phyloP scores from a whole-genome alignment of 1,140 invertebrate species.

The Paraescarpia echinospica region DNA sequence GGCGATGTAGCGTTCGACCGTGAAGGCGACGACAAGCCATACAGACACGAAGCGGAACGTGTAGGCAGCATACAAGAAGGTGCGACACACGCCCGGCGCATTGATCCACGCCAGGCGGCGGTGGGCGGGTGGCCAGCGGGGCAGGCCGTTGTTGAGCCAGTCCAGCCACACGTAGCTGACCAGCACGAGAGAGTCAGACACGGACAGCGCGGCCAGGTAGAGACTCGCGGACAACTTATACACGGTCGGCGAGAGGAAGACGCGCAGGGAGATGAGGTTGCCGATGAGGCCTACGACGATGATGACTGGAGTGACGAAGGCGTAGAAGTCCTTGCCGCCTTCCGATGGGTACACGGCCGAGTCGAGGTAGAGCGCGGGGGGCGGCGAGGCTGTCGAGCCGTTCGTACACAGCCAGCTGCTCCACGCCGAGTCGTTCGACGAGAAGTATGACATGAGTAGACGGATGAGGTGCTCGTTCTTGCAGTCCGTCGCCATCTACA shows the following conservation, averaged over 20 bases:
- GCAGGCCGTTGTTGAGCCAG: constrained; percentile 40
- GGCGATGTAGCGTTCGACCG: constrained; percentile 47
- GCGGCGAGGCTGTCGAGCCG: neutral
- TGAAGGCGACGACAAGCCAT: constrained; percentile 52
- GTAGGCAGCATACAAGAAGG: constrained; percentile 43
- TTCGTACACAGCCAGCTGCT: constrained; percentile 1
- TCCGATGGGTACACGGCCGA: neutral
- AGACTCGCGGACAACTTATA: constrained; percentile 43
- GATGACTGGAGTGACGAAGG: constrained; percentile 29
- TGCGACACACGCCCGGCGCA: constrained; percentile 42
- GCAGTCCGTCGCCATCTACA: neutral
- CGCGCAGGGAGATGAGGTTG: constrained; percentile 44
- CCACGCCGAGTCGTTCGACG: neutral
- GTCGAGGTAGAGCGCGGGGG: neutral
- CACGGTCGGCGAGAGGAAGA: constrained; percentile 46
- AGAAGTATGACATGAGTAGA: constrained; percentile 4
- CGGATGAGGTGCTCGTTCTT: neutral
- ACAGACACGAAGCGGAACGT: constrained; percentile 48
- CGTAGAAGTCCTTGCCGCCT: constrained; percentile 24
- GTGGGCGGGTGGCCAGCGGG: constrained; percentile 24
- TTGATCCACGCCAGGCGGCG: constrained; percentile 6
- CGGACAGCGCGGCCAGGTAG: constrained; percentile 46
- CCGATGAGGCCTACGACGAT: constrained; percentile 43
- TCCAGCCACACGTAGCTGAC: constrained; percentile 44
- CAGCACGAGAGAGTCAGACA: constrained; percentile 42